Conservation (phyloP, 1,140 invertebrate genomes). For the Heterodera schachtii region DNA sequence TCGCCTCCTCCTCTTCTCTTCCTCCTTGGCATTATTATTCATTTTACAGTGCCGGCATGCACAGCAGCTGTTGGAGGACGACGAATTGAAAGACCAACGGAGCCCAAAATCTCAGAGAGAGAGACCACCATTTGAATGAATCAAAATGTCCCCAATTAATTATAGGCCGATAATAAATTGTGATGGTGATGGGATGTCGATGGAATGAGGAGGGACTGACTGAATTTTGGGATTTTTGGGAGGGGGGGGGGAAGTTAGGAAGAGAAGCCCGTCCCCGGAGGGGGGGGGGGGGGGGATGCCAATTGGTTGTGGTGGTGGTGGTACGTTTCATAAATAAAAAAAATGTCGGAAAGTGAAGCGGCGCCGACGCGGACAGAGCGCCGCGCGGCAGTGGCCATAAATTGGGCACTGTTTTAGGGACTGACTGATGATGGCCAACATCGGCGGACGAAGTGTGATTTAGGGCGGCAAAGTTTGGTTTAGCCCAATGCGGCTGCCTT, state of each 20-base stretch:
- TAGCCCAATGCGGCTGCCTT: not conserved
- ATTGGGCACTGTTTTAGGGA: not conserved
- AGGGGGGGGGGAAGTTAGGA: not conserved
- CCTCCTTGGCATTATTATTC: not conserved
- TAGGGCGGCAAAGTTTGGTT: slow-evolving; percentile 16
- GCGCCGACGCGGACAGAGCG: not conserved
- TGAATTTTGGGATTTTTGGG: not conserved
- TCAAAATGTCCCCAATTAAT: slow-evolving; percentile 8
- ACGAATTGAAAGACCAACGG: not conserved
- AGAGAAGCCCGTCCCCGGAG: not conserved
- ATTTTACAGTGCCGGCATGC: slow-evolving; percentile 5
- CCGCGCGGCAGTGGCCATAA: not conserved
- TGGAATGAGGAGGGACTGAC: not conserved
- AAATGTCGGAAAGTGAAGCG: not conserved
- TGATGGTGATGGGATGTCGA: not conserved
- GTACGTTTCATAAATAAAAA: not conserved
- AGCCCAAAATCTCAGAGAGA: not conserved
- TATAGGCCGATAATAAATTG: slow-evolving; percentile 10
- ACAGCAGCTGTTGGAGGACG: slow-evolving; percentile 10
- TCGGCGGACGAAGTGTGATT: not conserved
- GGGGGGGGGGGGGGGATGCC: not conserved
- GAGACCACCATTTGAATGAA: not conserved
- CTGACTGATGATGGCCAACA: too few species aligned
- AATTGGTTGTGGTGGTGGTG: too few species aligned
- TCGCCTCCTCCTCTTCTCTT: not conserved